Evolutionary conservation across 2,113 vertebrate species (phyloP).

Genomic region (Passerina amoena): DNA sequence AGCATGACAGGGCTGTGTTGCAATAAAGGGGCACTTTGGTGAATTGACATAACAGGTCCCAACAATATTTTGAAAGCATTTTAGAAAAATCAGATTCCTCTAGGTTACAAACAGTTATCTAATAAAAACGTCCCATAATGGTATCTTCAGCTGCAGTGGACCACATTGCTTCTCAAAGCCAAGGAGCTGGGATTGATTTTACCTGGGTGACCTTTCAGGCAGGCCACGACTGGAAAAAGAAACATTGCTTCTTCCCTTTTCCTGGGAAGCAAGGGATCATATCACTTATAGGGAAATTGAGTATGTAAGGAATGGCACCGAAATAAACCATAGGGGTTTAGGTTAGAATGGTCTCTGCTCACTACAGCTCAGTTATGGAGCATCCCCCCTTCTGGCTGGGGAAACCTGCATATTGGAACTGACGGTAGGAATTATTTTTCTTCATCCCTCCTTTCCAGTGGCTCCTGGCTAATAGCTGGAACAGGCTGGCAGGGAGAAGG

Average conservation of each 20-base stretch:
- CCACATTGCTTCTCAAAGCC: not conserved
- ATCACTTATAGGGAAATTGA: fast-evolving
- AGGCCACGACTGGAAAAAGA: not conserved
- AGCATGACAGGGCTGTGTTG: not conserved
- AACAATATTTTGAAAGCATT: not conserved
- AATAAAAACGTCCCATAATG: not conserved
- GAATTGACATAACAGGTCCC: not conserved
- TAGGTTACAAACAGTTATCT: not conserved
- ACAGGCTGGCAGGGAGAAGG: not conserved
- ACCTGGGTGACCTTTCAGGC: not conserved
- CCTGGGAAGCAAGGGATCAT: not conserved
- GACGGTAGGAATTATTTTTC: not conserved
- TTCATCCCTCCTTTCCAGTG: not conserved
- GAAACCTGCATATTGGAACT: not conserved
- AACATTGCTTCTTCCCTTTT: not conserved
- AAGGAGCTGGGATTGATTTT: not conserved
- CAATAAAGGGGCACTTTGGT: not conserved
- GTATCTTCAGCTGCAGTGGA: not conserved
- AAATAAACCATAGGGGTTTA: not conserved
- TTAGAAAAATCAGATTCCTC: not conserved
- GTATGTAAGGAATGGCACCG: not conserved
- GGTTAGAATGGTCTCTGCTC: not conserved
- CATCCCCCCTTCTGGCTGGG: not conserved
- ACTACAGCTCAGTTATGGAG: not conserved
- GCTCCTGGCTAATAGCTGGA: not conserved